Evolutionary conservation across 2,888 invertebrate species (phyloP).

Genomic region (Drosophila engyochracea): DNA sequence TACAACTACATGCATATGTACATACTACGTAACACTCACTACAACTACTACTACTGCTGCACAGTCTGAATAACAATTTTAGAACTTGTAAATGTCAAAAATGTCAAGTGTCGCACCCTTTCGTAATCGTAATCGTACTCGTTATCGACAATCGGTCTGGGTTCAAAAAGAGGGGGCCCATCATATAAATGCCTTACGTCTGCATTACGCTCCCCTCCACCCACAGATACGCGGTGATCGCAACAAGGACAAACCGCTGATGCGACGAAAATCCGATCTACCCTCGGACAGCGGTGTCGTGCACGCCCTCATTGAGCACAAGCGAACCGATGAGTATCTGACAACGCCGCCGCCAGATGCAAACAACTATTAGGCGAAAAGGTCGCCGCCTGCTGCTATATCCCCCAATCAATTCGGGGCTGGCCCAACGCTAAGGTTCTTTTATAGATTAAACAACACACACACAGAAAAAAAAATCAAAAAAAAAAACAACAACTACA

Average conservation of each 20-base stretch:
- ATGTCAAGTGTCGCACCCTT: constrained; percentile 39
- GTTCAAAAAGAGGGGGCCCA: constrained; percentile 11
- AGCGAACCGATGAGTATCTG: constrained; percentile 96
- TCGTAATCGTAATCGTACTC: constrained; percentile 34
- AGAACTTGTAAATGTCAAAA: constrained; percentile 45
- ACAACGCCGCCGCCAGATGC: constrained; percentile 94
- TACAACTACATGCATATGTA: neutral
- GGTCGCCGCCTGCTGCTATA: neutral
- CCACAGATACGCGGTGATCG: constrained; percentile 86
- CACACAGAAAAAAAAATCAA: neutral
- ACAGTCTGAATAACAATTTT: constrained; percentile 16
- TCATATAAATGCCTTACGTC: constrained; percentile 49
- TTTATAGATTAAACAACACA: constrained; percentile 39
- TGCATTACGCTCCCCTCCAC: constrained; percentile 64
- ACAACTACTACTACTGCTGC: constrained; percentile 7
- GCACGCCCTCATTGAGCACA: constrained; percentile 96
- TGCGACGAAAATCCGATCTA: constrained; percentile 97
- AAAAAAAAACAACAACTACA: constrained; percentile 1
- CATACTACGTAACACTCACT: constrained; percentile 10
- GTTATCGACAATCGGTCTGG: constrained; percentile 37
- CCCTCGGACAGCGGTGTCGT: constrained; percentile 97
- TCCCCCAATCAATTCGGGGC: constrained; percentile 34
- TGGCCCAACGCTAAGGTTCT: constrained; percentile 58
- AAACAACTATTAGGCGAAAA: constrained; percentile 91
- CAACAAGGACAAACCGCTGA: constrained; percentile 93